Percentiles rank a stretch among this genome's conserved stretches.
These are phyloP conservation scores for Campoplex nolae DNA, from an alignment of 2,888 invertebrate species.

Conservation along the genomic window DNA sequence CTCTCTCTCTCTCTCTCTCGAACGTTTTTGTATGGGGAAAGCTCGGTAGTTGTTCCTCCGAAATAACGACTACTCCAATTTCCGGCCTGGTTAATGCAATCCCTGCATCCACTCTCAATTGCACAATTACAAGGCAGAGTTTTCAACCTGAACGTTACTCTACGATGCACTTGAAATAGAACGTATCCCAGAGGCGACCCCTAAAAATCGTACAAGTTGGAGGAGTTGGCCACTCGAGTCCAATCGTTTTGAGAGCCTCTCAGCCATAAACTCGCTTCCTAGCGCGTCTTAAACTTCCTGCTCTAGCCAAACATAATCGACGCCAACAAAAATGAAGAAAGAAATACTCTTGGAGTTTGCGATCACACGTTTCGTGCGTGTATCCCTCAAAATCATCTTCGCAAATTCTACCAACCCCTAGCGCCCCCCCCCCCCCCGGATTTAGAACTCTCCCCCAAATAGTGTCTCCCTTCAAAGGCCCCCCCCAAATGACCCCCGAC, in stretches of 20 bases:
- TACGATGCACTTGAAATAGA: neutral
- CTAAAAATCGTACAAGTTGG: neutral
- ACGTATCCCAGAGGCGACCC: neutral
- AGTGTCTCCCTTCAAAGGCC: slow-evolving; percentile 20
- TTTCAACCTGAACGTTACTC: neutral
- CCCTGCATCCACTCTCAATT: neutral
- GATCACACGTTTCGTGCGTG: slow-evolving; percentile 34
- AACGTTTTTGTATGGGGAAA: neutral
- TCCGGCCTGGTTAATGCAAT: slow-evolving; percentile 3
- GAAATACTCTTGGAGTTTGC: neutral
- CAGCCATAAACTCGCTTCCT: neutral
- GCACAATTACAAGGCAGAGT: neutral
- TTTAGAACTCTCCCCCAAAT: slow-evolving; percentile 69
- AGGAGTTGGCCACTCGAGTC: neutral
- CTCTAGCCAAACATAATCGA: neutral
- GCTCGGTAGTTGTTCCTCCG: neutral
- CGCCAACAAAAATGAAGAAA: neutral
- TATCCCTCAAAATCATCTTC: slow-evolving; percentile 65
- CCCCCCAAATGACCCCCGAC: slow-evolving; percentile 32
- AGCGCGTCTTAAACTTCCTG: neutral
- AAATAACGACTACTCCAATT: neutral
- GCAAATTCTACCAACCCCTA: slow-evolving; percentile 60
- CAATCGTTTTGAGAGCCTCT: neutral
- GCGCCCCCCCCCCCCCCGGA: slow-evolving; percentile 72
- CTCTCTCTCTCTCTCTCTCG: neutral